phyloP scores from a whole-genome alignment of 2,113 vertebrate species.

The Rhegmatorhina hoffmannsi region DNA sequence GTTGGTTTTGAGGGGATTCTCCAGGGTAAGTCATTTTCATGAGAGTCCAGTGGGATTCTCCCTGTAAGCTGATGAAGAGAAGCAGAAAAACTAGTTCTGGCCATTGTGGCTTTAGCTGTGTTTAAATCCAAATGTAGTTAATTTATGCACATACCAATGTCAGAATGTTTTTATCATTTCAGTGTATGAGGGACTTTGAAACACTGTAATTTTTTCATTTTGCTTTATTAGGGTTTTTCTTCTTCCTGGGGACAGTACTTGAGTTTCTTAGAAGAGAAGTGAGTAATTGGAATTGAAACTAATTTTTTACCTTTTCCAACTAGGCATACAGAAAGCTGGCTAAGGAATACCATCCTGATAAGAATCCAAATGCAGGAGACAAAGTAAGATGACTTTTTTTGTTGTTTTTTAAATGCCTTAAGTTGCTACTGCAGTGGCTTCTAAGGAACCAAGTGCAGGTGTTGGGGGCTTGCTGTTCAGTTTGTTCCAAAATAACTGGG shows the following conservation, averaged over 20 bases:
- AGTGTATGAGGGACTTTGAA: background rate
- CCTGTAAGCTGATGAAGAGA: background rate
- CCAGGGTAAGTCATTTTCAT: background rate
- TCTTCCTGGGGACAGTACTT: background rate
- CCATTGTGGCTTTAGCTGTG: background rate
- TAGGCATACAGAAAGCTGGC: slow-evolving; percentile 97
- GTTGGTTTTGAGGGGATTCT: background rate
- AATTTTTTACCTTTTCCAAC: slow-evolving; percentile 29
- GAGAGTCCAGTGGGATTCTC: background rate
- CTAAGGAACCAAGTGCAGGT: background rate
- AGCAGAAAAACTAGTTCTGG: background rate
- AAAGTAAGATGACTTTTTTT: slow-evolving; percentile 81
- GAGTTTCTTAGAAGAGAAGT: background rate
- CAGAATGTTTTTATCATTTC: background rate
- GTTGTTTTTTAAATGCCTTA: background rate
- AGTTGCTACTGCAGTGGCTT: background rate
- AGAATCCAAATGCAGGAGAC: slow-evolving; percentile 98
- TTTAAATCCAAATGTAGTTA: background rate
- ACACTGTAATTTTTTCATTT: background rate
- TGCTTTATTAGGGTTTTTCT: background rate
- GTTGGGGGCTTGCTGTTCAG: background rate
- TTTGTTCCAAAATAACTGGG: background rate
- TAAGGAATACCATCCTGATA: slow-evolving; percentile 99
- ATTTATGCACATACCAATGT: background rate
- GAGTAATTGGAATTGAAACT: background rate